A percentile compares a stretch with the other conserved stretches of the same genome.
phyloP scores from a whole-genome alignment of 2,113 vertebrate genomes.

The Podarcis raffonei region DNA sequence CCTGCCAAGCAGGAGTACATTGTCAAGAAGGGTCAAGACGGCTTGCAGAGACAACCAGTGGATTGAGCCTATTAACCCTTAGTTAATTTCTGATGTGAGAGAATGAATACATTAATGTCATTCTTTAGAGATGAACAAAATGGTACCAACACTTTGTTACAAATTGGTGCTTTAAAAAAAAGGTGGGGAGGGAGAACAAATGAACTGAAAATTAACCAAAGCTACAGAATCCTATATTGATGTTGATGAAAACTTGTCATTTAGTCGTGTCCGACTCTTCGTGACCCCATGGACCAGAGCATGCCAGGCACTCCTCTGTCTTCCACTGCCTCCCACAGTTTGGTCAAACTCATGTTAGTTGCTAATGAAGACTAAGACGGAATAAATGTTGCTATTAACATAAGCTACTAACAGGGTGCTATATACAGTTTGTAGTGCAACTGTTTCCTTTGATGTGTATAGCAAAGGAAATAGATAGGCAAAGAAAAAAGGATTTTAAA shows the following conservation, averaged over 20 bases:
- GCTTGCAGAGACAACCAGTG: not conserved
- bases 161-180: not conserved
- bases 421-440: not conserved
- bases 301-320: too few relatives aligned
- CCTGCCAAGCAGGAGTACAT: too few relatives aligned
- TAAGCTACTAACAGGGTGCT: not conserved
- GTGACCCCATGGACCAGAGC: too few relatives aligned
- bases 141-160: not conserved
- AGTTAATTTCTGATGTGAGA: not conserved
- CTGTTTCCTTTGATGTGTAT: not conserved
- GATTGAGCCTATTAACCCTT: not conserved
- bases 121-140: not conserved
- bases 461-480: not conserved
- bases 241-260: not conserved
- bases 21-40: not conserved
- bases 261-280: too few relatives aligned
- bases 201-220: not conserved
- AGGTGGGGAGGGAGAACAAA: not conserved
- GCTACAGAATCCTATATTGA: not conserved
- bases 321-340: too few relatives aligned
- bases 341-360: too few relatives aligned
- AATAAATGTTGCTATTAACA: not conserved
- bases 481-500: not conserved
- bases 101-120: not conserved
- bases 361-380: too few relatives aligned